These are phyloP conservation scores for Paramisgurnus dabryanus DNA, from an alignment of 2,113 vertebrate genomes.

Conservation along the genomic window DNA sequence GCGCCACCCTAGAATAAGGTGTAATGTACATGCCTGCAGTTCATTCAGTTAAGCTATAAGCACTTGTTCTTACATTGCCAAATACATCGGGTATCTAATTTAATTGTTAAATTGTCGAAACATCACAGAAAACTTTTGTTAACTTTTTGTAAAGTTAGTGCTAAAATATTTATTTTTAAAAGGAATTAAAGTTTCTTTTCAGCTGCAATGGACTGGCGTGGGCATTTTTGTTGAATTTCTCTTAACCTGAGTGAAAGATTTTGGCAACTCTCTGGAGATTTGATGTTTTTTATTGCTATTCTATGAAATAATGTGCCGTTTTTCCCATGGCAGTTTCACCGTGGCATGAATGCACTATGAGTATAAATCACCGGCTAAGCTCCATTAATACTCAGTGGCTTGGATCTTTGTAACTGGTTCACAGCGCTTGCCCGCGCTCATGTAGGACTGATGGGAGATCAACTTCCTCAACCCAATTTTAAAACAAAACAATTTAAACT, in stretches of 20 bases:
- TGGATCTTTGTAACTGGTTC: slow-evolving; percentile 45
- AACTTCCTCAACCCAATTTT: not conserved
- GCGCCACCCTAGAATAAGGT: too few relatives aligned
- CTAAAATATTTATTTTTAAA: not conserved
- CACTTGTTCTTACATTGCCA: not conserved
- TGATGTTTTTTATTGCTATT: slow-evolving; percentile 13
- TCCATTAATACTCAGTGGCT: slow-evolving; percentile 48
- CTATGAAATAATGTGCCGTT: slow-evolving; percentile 34
- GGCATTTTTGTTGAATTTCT: slow-evolving; percentile 11
- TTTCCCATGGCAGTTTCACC: slow-evolving; percentile 35
- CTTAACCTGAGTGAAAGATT: slow-evolving; percentile 31
- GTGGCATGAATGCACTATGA: slow-evolving; percentile 35
- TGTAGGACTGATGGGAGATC: slow-evolving; percentile 33
- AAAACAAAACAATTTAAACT: slow-evolving; percentile 16
- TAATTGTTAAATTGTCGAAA: too few relatives aligned
- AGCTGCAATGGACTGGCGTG: not conserved
- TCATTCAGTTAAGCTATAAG: slow-evolving; percentile 6
- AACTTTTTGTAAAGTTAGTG: not conserved
- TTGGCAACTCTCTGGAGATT: slow-evolving; percentile 4
- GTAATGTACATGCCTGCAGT: not conserved
- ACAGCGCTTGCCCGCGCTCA: slow-evolving; percentile 10
- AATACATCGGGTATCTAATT: slow-evolving; percentile 16
- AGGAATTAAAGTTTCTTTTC: not conserved
- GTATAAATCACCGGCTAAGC: slow-evolving; percentile 36
- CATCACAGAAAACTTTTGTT: not conserved